Evolutionary conservation across 2,888 invertebrate species (phyloP).

Genomic region (Halictus quadricinctus): DNA sequence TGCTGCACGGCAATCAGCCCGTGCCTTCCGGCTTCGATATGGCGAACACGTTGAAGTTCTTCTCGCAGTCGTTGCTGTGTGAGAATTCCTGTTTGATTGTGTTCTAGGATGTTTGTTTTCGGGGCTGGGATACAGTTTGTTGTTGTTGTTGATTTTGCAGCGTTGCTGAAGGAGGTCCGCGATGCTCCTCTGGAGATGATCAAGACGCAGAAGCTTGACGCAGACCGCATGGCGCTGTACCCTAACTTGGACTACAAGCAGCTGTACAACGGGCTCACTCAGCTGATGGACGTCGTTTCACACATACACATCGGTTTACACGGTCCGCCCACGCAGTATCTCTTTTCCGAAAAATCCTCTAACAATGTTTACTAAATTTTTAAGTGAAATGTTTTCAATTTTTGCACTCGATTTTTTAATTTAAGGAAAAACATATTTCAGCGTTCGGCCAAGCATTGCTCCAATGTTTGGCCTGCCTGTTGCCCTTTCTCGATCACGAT

Average conservation of each 20-base stretch:
- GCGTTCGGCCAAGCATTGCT: conserved; percentile 97
- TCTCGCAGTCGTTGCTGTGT: conserved; percentile 98
- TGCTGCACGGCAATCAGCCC: conserved; percentile 95
- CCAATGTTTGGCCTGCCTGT: conserved; percentile 96
- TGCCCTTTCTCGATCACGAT: conserved; percentile 98
- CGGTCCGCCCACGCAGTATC: conserved; percentile 83
- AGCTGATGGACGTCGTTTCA: conserved; percentile 96
- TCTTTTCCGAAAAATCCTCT: no score
- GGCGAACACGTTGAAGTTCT: conserved; percentile 98
- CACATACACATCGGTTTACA: conserved; percentile 94
- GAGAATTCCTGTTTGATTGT: conserved; percentile 81
- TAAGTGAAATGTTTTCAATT: not conserved
- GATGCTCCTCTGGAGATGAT: conserved; percentile 96
- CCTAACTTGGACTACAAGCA: conserved; percentile 99
- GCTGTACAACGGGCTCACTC: conserved; percentile 94
- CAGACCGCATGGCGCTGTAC: conserved; percentile 93
- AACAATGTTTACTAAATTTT: not conserved
- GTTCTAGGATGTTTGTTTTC: not conserved
- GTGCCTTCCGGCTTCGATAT: conserved; percentile 97
- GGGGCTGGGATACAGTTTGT: not conserved
- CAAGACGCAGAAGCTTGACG: conserved; percentile 93
- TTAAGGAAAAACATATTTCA: conserved; percentile 80
- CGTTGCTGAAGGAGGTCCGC: conserved; percentile 98
- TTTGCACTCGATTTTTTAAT: not conserved
- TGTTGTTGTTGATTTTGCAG: conserved; percentile 83